These are phyloP conservation scores for Lepus townsendii DNA, from an alignment of 2,797 vertebrate genomes.

Conservation along the genomic window DNA sequence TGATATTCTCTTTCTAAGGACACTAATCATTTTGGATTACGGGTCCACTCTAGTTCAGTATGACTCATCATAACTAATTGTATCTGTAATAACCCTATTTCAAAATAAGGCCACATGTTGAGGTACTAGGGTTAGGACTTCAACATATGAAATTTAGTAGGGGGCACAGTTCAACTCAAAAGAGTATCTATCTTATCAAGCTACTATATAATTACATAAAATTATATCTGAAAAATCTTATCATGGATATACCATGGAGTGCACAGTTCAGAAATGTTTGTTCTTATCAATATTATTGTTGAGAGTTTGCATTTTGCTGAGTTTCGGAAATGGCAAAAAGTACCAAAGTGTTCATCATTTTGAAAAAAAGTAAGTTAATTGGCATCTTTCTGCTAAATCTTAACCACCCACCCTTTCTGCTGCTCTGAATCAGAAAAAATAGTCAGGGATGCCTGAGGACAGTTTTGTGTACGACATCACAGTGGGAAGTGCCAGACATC, in stretches of 20 bases:
- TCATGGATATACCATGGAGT: background rate
- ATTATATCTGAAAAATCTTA: constrained; percentile 48
- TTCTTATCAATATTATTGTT: constrained; percentile 36
- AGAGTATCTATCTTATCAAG: background rate
- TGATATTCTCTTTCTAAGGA: constrained; percentile 32
- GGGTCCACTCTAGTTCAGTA: background rate
- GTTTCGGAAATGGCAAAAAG: constrained; percentile 21
- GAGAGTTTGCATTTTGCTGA: constrained; percentile 43
- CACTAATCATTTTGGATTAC: constrained; percentile 32
- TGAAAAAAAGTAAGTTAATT: constrained; percentile 54
- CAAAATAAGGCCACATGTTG: constrained; percentile 40
- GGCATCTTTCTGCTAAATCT: background rate
- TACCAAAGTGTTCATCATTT: constrained; percentile 24
- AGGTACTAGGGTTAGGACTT: constrained; percentile 49
- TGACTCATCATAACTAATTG: constrained; percentile 61
- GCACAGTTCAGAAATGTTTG: constrained; percentile 17
- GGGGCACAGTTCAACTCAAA: background rate
- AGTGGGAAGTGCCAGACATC: constrained; percentile 15
- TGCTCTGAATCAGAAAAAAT: background rate
- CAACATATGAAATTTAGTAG: background rate
- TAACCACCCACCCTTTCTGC: background rate
- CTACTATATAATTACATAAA: constrained; percentile 62
- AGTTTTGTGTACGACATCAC: background rate
- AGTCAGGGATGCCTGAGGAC: background rate
- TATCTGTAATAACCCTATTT: constrained; percentile 32